Base-by-base conservation (phyloP, 2,113 vertebrate genomes). In the Ophthalmolycus amberensis region DNA sequence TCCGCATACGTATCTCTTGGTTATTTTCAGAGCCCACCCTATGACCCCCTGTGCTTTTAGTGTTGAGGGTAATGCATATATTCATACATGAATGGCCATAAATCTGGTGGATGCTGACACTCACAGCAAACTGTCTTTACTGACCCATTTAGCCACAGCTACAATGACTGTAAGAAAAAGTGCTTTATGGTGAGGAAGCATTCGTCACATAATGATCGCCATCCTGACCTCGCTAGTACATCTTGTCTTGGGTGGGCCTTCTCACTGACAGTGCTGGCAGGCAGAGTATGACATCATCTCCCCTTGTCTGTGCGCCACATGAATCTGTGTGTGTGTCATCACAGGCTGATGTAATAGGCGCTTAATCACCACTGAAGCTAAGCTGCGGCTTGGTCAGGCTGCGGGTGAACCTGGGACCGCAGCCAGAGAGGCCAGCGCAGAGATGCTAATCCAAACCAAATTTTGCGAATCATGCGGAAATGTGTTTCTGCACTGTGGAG, bases 211-310 rank as follows among this genome's bases (percentile, higher is more conserved):
- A 90, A 88, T 90, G 83, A 89, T 83, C 77, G 22, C 52, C 85
- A 83, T 84, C 80, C 82, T 88, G 89, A 87, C 85, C 87, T 84
- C 70, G 9, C 73, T 82, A 37, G 85, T 91, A 90, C 93, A 93
- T 93, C 89, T 90, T 25, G 40, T 73, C 6, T 82, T 85, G 82
- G 78, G 75, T 88, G 89, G 83, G 82, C 82, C 71, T 54, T 71
- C 69, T 79, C 8, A 32, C 80, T 88, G 84, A 84, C 83, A 87
- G 85, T 34, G 62, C 80, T 77, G 60, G 64, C 73, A 80, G 82
- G 79, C 80, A 91, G 85, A 88, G 83, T 58, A 89, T 95, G 94
- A 94, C 91, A 93, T 95, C 93, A 95, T 89, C 76, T 81, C 71
- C 70, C n/a, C 73, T 70, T 4, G 65, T 72, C 71, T 88, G 86